Conservation (phyloP, 1,140 invertebrate species). For the Drosophila sp. region DNA sequence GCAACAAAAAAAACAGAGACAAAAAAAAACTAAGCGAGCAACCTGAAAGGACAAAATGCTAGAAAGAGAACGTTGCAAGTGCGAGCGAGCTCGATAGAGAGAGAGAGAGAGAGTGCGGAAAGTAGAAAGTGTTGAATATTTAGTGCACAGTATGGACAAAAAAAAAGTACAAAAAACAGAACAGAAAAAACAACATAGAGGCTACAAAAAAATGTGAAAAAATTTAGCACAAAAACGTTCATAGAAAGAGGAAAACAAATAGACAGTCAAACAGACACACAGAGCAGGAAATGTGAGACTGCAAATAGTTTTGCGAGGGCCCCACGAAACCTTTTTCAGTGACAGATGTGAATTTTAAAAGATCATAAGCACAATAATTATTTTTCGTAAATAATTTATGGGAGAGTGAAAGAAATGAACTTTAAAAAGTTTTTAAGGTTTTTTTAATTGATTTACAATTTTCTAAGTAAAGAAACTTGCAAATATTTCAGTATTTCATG, state of each 20-base stretch:
- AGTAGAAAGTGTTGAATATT: constrained; percentile 72
- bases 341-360: too few species aligned
- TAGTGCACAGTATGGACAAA: constrained; percentile 52
- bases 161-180: not conserved
- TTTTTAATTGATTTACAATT: too few species aligned
- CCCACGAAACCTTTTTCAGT: not conserved
- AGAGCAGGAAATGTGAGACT: constrained; percentile 21
- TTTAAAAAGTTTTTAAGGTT: too few species aligned
- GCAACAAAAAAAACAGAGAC: constrained; percentile 35
- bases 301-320: not conserved
- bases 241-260: constrained; percentile 22
- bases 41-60: constrained; percentile 34
- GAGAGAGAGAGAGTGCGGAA: constrained; percentile 26
- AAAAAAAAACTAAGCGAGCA: constrained; percentile 56
- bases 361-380: too few species aligned
- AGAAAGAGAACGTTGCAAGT: constrained; percentile 2
- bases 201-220: constrained; percentile 28
- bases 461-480: too few species aligned
- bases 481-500: too few species aligned
- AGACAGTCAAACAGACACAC: constrained; percentile 4
- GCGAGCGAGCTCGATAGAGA: constrained; percentile 5
- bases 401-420: too few species aligned
- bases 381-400: too few species aligned
- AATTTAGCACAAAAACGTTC: constrained; percentile 50
- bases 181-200: constrained; percentile 14